Percentiles rank a stretch among this genome's conserved stretches.
These are phyloP conservation scores for Allolobophora icterica DNA, from an alignment of 2,888 invertebrate species.

Conservation along the genomic window DNA sequence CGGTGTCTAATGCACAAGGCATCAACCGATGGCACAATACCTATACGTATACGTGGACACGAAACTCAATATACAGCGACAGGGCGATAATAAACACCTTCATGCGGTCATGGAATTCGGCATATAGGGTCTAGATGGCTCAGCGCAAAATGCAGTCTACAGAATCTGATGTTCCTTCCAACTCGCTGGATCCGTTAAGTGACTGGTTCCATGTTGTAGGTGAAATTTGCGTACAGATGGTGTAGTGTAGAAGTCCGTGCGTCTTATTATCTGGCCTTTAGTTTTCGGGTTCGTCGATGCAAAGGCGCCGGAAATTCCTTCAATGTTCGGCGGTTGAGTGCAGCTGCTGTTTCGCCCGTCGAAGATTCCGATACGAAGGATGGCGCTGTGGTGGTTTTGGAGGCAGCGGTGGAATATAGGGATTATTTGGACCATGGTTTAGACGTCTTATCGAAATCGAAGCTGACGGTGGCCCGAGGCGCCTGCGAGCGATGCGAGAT, in stretches of 20 bases:
- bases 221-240: background rate
- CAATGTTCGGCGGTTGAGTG: background rate
- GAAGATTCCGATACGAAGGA: background rate
- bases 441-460: background rate
- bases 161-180: too few relatives aligned
- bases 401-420: background rate
- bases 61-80: too few relatives aligned
- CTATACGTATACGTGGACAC: background rate
- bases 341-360: background rate
- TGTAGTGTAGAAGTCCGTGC: background rate
- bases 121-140: background rate
- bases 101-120: background rate
- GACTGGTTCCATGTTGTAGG: background rate
- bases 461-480: constrained; percentile 4
- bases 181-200: background rate
- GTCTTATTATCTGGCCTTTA: background rate
- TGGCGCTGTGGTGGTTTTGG: background rate
- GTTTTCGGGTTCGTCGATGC: background rate
- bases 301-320: background rate
- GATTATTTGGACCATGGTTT: constrained; percentile 9
- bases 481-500: too few relatives aligned
- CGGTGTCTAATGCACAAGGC: too few relatives aligned
- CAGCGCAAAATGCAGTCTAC: background rate
- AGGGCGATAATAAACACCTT: background rate
- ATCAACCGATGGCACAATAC: too few relatives aligned